Evolutionary conservation across 2,113 vertebrate genomes (phyloP).

Genomic region (Gasterosteus nipponicus): DNA sequence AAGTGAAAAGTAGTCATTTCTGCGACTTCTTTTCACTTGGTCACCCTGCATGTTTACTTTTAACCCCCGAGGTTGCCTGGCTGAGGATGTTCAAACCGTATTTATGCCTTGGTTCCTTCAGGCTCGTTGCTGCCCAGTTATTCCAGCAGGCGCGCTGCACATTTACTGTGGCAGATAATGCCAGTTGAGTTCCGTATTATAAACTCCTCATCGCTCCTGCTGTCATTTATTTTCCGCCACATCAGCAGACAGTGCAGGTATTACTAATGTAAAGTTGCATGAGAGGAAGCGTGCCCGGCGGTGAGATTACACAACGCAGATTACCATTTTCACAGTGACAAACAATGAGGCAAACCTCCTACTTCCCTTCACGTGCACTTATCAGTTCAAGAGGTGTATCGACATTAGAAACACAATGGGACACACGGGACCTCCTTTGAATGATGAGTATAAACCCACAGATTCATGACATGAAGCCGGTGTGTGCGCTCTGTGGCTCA

Average conservation of each 20-base stretch:
- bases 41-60: background rate
- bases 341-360: background rate
- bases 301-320: background rate
- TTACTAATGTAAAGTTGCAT: slow-evolving; percentile 13
- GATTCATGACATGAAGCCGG: slow-evolving; percentile 8
- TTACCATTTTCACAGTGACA: background rate
- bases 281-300: slow-evolving; percentile 16
- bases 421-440: background rate
- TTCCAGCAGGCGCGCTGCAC: slow-evolving; percentile 1
- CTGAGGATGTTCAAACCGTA: slow-evolving; percentile 34
- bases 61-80: background rate
- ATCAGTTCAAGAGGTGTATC: background rate
- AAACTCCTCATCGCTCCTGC: slow-evolving; percentile 6
- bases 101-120: slow-evolving; percentile 18
- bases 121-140: slow-evolving; percentile 6
- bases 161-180: slow-evolving; percentile 24
- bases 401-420: background rate
- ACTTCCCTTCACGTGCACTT: background rate
- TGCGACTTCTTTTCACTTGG: background rate
- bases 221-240: slow-evolving; percentile 21
- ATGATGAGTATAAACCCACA: background rate
- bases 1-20: background rate
- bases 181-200: slow-evolving; percentile 24
- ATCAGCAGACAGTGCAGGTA: slow-evolving; percentile 24
- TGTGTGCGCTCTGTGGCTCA: slow-evolving; percentile 25